Conservation (phyloP, 35 echinoderm and acorn worm genomes). For the Nesometra sesokonis region DNA sequence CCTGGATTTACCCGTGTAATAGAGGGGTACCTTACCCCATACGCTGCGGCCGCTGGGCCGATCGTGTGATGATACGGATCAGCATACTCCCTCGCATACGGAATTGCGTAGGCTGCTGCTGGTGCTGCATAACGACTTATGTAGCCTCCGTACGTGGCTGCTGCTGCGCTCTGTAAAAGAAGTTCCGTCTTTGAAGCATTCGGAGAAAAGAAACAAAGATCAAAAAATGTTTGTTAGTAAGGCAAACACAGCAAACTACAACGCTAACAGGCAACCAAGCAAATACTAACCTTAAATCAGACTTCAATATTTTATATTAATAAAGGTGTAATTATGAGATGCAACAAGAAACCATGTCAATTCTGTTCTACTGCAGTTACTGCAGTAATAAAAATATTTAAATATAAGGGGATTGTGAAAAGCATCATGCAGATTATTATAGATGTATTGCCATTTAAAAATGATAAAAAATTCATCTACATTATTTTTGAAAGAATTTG, state of each 20-base stretch:
- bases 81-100: conserved; percentile 81
- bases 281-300: not conserved
- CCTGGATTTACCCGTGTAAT: conserved; percentile 92
- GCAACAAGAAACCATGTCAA: too few species aligned
- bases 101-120: conserved; percentile 88
- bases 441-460: too few species aligned
- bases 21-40: conserved; percentile 97
- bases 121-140: conserved; percentile 80
- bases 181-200: conserved; percentile 59
- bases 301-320: not conserved
- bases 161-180: conserved; percentile 91
- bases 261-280: not conserved
- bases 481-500: too few species aligned
- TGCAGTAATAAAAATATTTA: too few species aligned
- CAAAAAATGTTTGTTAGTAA: not conserved
- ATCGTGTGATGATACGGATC: conserved; percentile 91
- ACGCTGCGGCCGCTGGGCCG: conserved; percentile 77
- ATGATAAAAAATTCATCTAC: too few species aligned
- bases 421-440: too few species aligned
- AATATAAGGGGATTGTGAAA: too few species aligned
- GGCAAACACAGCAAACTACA: not conserved
- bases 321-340: not conserved
- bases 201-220: not conserved
- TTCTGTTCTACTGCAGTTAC: too few species aligned
- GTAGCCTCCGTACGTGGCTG: conserved; percentile 83